Conservation (phyloP, 2,797 vertebrate genomes). For the Cossypha niveicapilla region DNA sequence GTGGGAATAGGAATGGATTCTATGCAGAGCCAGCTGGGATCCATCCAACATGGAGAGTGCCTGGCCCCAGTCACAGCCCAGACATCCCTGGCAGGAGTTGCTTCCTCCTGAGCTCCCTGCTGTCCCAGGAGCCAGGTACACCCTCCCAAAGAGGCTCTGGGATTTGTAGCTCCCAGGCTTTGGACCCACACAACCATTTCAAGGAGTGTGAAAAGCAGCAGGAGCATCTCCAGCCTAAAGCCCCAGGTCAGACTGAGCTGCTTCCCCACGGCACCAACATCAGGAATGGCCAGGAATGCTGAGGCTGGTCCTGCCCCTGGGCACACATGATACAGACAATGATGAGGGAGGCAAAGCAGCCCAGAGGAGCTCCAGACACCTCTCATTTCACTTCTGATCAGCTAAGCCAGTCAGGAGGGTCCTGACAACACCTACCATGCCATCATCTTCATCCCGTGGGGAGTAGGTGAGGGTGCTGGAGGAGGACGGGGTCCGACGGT, state of each 20-base stretch:
- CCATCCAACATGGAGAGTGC: not conserved
- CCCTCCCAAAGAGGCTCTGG: not conserved
- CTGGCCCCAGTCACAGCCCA: not conserved
- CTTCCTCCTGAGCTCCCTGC: not conserved
- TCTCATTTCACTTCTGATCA: not conserved
- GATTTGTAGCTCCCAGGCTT: not conserved
- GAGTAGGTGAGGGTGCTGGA: conserved; percentile 94
- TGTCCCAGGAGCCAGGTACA: not conserved
- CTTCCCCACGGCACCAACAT: not conserved
- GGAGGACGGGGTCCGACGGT: conserved; percentile 93
- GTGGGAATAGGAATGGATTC: conserved; percentile 22
- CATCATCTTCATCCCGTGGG: conserved; percentile 90
- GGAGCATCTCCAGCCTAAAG: not conserved
- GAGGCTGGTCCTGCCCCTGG: not conserved
- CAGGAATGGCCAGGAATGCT: fast-evolving
- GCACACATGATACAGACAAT: fast-evolving
- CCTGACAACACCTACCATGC: conserved; percentile 82
- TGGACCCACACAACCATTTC: not conserved
- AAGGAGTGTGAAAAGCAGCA: not conserved
- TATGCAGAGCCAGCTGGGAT: not conserved
- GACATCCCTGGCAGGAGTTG: not conserved
- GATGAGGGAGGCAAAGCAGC: not conserved
- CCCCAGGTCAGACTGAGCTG: not conserved
- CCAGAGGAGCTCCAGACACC: not conserved
- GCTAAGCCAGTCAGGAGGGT: not conserved